Evolutionary conservation across 2,113 vertebrate genomes (phyloP).

Genomic region (Bucco capensis): DNA sequence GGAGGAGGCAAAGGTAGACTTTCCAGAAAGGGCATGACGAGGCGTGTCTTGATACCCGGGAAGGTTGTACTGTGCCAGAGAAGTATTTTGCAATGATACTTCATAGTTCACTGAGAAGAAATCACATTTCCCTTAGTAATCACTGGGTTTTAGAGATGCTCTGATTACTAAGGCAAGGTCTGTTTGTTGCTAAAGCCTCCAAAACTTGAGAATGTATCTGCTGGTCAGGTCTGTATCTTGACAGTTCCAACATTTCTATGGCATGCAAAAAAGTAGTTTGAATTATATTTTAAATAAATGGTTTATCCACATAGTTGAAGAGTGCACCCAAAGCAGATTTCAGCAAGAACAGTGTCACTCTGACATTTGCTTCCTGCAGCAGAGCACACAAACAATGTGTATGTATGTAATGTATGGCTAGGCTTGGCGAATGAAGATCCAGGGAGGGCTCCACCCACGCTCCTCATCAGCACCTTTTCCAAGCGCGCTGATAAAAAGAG

Average conservation of each 20-base stretch:
- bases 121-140: constrained; percentile 29
- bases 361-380: background rate
- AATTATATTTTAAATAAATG: background rate
- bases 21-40: constrained; percentile 61
- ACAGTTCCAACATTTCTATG: background rate
- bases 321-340: background rate
- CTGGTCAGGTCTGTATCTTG: background rate
- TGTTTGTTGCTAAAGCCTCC: background rate
- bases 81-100: constrained; percentile 13
- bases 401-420: no score
- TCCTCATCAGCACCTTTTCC: no score
- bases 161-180: background rate
- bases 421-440: no score
- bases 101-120: constrained; percentile 2
- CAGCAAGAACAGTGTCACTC: background rate
- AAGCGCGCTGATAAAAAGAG: no score
- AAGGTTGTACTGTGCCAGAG: background rate
- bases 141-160: constrained; percentile 2
- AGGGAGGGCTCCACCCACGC: no score
- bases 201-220: background rate
- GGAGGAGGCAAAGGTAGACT: constrained; percentile 49
- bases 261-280: background rate
- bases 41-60: constrained; percentile 26
- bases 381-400: background rate
- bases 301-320: background rate